phyloP scores from a whole-genome alignment of 2,797 vertebrate genomes.

The Poliocrania exsul region DNA sequence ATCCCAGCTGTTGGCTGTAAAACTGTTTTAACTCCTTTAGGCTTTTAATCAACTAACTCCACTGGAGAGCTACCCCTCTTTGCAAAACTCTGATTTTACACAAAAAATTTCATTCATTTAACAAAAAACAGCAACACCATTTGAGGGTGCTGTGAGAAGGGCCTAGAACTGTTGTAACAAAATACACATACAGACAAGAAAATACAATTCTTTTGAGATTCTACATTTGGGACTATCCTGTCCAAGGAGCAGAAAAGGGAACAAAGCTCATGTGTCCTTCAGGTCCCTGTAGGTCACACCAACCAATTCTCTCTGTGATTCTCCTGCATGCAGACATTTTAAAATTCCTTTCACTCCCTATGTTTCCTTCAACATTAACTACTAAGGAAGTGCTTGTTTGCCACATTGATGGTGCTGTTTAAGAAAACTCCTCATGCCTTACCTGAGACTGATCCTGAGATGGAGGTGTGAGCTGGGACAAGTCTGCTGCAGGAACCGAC shows the following conservation, averaged over 20 bases:
- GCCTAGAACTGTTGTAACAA: neutral
- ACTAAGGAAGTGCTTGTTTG: neutral
- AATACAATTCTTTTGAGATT: neutral
- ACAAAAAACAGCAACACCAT: neutral
- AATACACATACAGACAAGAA: neutral
- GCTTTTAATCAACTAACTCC: neutral
- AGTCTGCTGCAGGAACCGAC: slow-evolving; percentile 91
- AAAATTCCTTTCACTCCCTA: neutral
- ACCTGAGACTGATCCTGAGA: slow-evolving; percentile 99
- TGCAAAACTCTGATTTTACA: neutral
- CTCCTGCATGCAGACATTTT: neutral
- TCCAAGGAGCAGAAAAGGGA: neutral
- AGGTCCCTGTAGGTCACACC: neutral
- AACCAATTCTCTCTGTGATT: neutral
- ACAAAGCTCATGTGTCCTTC: neutral
- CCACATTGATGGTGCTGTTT: neutral
- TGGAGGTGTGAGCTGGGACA: slow-evolving; percentile 93
- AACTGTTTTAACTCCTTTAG: neutral
- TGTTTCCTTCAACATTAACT: neutral
- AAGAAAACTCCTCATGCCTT: slow-evolving; percentile 16
- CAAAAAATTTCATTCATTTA: neutral
- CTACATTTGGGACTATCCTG: neutral
- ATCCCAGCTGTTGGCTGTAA: neutral
- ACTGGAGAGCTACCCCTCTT: neutral
- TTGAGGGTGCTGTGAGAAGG: neutral